Conservation (phyloP, 2,888 invertebrate genomes). For the Mythimna pallens region DNA sequence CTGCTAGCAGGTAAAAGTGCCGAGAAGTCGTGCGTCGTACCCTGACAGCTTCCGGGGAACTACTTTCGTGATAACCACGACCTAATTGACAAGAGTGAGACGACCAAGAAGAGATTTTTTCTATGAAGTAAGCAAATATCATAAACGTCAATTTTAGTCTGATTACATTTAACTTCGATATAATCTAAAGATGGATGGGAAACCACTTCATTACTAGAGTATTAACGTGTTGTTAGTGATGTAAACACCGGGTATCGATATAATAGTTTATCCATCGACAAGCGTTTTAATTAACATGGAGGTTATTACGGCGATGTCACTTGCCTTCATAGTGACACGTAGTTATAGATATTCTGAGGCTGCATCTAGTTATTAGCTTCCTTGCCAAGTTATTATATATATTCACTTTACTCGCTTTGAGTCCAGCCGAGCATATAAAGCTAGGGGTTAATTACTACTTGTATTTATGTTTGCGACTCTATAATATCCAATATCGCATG, state of each 20-base stretch:
- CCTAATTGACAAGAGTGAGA: too few relatives aligned
- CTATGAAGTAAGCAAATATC: too few relatives aligned
- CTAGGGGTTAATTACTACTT: conserved; percentile 52
- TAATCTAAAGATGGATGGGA: conserved; percentile 30
- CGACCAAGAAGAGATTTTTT: background rate
- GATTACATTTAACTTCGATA: conserved; percentile 5
- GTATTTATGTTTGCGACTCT: conserved; percentile 36
- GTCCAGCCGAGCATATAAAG: conserved; percentile 57
- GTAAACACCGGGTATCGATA: conserved; percentile 60
- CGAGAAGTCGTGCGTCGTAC: too few relatives aligned
- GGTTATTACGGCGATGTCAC: conserved; percentile 72
- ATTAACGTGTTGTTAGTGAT: conserved; percentile 52
- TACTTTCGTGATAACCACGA: too few relatives aligned
- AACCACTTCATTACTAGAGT: conserved; percentile 57
- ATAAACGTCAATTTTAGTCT: background rate
- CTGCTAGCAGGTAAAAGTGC: too few relatives aligned
- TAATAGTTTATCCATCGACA: conserved; percentile 74
- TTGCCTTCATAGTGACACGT: conserved; percentile 60
- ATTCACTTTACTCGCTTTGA: conserved; percentile 63
- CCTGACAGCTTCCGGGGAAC: too few relatives aligned
- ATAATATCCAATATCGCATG: conserved; percentile 26
- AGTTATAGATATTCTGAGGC: conserved; percentile 54
- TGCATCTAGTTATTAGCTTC: conserved; percentile 65
- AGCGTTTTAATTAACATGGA: conserved; percentile 78
- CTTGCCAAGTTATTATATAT: conserved; percentile 64